These are phyloP conservation scores for Ispidina lecontei DNA, from an alignment of 2,797 vertebrate species.

Conservation along the genomic window DNA sequence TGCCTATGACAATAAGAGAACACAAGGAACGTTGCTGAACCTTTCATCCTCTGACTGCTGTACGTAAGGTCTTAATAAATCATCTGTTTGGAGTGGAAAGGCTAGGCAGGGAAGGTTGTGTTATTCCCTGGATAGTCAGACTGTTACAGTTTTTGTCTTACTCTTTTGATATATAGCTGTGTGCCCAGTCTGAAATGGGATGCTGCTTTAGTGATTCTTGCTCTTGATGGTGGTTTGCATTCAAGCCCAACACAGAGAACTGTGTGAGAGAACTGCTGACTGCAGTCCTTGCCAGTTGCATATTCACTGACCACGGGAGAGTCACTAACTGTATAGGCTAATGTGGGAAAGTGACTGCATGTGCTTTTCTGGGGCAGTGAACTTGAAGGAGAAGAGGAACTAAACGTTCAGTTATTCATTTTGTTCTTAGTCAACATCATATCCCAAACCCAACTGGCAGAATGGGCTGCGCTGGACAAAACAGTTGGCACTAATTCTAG, in stretches of 20 bases:
- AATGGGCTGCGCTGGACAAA: not conserved
- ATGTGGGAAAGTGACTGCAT: not conserved
- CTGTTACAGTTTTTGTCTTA: not conserved
- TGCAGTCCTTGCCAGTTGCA: not conserved
- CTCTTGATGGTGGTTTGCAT: not conserved
- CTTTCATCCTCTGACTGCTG: not conserved
- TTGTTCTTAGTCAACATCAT: not conserved
- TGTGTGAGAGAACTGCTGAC: not conserved
- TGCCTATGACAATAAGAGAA: not conserved
- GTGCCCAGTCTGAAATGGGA: not conserved
- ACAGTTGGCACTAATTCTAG: not conserved
- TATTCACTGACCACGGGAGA: not conserved
- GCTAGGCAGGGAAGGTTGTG: not conserved
- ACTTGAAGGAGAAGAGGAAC: not conserved
- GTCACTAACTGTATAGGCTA: not conserved
- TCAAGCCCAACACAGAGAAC: not conserved
- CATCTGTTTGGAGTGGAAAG: not conserved
- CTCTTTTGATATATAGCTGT: not conserved
- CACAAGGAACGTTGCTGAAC: not conserved
- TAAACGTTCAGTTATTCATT: not conserved
- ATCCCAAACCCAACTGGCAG: not conserved
- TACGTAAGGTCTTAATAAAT: rapidly evolving
- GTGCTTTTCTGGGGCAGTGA: not conserved
- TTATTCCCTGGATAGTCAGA: not conserved
- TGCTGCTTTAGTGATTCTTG: not conserved